Percentiles rank a stretch among this genome's conserved stretches.
Evolutionary conservation across 2,113 vertebrate genomes (phyloP).

Genomic region (Equus przewalskii): DNA sequence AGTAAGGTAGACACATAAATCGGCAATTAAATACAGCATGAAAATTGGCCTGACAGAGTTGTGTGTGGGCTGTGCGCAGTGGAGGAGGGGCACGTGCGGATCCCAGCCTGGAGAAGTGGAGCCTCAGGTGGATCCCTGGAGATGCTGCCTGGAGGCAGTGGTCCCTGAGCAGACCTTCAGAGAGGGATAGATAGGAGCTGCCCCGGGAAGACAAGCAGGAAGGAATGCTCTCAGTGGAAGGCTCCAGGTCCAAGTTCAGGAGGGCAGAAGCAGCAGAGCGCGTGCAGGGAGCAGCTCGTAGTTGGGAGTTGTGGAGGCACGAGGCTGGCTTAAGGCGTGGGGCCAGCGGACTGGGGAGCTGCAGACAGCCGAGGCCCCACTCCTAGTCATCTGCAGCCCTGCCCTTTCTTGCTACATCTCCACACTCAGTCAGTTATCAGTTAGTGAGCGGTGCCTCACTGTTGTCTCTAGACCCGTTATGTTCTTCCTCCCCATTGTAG

Average conservation of each 20-base stretch:
- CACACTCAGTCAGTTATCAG: rapidly evolving
- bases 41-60: neutral
- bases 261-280: neutral
- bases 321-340: neutral
- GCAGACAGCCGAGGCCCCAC: neutral
- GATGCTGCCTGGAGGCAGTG: neutral
- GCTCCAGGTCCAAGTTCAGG: neutral
- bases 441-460: neutral
- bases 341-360: neutral
- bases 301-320: neutral
- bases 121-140: neutral
- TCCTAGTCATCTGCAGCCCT: neutral
- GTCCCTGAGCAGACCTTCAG: neutral
- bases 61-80: neutral
- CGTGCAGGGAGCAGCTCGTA: rapidly evolving
- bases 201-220: neutral
- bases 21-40: neutral
- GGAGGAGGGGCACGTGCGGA: neutral
- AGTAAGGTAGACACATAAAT: neutral
- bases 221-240: neutral
- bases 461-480: neutral
- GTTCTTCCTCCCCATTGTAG: neutral
- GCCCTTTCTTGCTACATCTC: neutral
- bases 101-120: neutral
- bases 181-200: neutral